Evolutionary conservation across 35 echinoderm and acorn worm species (phyloP).

Genomic region (Patiria miniata): DNA sequence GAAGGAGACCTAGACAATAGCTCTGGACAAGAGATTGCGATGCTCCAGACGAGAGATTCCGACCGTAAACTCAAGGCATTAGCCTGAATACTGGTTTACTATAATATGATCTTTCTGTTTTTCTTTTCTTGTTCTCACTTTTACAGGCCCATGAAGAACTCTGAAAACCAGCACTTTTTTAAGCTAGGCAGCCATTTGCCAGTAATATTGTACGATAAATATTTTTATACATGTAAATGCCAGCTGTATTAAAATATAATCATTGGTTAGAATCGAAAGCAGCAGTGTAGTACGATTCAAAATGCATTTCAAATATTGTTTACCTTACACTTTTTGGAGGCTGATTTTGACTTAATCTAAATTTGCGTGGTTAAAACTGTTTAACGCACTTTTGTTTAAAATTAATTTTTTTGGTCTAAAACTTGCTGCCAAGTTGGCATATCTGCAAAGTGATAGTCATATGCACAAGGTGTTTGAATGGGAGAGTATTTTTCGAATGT

Average conservation of each 20-base stretch:
- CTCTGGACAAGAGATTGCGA: no score
- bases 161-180: neutral
- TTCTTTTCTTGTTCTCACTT: neutral
- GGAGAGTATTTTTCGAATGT: no score
- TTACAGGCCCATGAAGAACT: slow-evolving; percentile 15
- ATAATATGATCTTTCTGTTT: neutral
- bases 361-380: neutral
- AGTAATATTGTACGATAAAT: neutral
- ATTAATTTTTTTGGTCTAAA: no score
- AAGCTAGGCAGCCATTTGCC: neutral
- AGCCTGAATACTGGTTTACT: neutral
- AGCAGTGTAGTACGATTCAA: neutral
- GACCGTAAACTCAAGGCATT: no score
- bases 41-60: no score
- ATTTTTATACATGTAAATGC: neutral
- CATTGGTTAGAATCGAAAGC: neutral
- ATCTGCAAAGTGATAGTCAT: no score
- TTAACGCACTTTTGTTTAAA: no score
- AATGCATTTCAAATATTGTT: neutral
- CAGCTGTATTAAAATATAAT: neutral
- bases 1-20: no score
- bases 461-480: no score
- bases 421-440: no score
- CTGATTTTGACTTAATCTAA: neutral
- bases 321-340: neutral